Percentiles rank a stretch among this genome's conserved stretches.
These are phyloP conservation scores for Philonicus albiceps DNA, from an alignment of 2,888 invertebrate species.

Conservation along the genomic window DNA sequence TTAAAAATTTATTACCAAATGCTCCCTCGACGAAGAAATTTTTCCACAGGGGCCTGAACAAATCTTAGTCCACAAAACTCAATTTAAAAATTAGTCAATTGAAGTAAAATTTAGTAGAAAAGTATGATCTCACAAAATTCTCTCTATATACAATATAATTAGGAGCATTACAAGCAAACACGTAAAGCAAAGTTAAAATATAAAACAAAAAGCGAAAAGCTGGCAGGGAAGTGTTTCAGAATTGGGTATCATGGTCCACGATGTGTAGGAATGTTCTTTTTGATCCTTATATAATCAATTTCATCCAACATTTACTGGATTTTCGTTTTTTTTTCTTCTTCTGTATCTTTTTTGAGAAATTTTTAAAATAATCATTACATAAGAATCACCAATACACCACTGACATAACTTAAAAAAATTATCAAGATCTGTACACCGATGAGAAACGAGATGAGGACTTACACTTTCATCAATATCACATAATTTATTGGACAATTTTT, in stretches of 20 bases:
- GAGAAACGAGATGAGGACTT: slow-evolving; percentile 42
- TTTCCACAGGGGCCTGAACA: neutral
- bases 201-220: neutral
- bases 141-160: neutral
- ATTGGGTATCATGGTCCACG: neutral
- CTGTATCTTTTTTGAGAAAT: no score
- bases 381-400: slow-evolving; percentile 14
- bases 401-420: slow-evolving; percentile 5
- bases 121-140: neutral
- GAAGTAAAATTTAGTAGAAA: neutral
- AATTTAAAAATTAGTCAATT: neutral
- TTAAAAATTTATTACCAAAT: neutral
- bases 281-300: slow-evolving; percentile 17
- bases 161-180: neutral
- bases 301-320: neutral
- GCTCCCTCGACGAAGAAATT: neutral
- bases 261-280: neutral
- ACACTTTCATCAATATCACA: slow-evolving; percentile 50
- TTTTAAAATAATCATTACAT: neutral
- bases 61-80: neutral
- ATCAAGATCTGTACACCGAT: slow-evolving; percentile 20
- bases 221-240: neutral
- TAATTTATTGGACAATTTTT: slow-evolving; percentile 53
- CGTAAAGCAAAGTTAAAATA: neutral
- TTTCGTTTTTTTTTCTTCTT: neutral